Evolutionary conservation across 2,797 vertebrate genomes (phyloP), one percentile per base, ranked within the genome.

Genomic region (Echiichthys vipera): DNA sequence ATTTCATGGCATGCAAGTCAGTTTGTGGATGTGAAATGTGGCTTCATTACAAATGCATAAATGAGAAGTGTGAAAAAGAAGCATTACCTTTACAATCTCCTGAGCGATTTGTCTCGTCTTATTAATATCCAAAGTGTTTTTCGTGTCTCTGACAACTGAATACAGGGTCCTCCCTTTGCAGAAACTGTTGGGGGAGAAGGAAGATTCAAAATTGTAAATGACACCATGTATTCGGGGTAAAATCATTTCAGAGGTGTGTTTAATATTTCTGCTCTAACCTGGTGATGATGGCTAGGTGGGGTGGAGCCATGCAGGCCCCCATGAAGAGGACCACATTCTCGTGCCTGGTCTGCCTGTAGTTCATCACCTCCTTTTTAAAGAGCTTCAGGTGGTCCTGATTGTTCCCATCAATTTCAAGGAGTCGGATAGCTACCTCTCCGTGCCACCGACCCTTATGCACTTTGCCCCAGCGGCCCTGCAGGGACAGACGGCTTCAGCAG

Each of bases 351-450:
- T 99, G 98, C 47, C 98, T 95, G 86, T 99, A 99, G 91, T 98
- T 99, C 98, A 99, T 99, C 93, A 99, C 98, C 77, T 99, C 97
- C 87, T 99, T 99, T 82, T 99, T 99, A 66, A 99, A 99, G 65
- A 99, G 95, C 91, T 99, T 99, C 85, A 99, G 93, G 27, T 99
- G 97, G 77, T 97, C 97, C 91, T 99, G 97, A 66, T 99, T 99
- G 94, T 98, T 98, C n/a, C 97, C 97, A 0, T 99, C 98, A 0
- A 99, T 98, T 91, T 99, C 96, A 57, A 99, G 83, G 53, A 99
- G 92, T 30, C 98, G 94, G 84, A 99, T 97, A 15, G 98, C 98
- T 71, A 99, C 98, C 82, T 99, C 97, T 0, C 98, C 98, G 0
- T 99, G 98, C 98, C 98, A 99, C 20, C 96, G 96, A 6, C 98